These are phyloP conservation scores for pig (Sus scrofa) DNA, from an alignment of 2,113 vertebrate species.

Conservation along the genomic window DNA sequence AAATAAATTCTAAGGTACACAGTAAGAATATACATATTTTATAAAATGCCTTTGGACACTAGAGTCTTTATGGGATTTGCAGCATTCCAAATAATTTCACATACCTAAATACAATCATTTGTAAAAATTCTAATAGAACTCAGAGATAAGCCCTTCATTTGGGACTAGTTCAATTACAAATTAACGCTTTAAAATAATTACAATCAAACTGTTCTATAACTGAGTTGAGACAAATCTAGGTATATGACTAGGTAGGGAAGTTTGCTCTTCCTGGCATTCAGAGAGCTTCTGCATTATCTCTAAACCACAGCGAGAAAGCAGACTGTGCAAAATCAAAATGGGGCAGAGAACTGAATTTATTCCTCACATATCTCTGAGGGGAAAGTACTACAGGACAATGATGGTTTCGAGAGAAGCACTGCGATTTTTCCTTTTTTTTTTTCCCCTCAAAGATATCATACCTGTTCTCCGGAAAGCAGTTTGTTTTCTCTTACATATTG, in stretches of 20 bases:
- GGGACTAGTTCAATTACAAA: background rate
- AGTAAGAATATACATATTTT: background rate
- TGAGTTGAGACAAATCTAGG: background rate
- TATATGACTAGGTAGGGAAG: background rate
- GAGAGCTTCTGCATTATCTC: background rate
- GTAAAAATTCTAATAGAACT: background rate
- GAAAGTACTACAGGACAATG: background rate
- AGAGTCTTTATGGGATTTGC: background rate
- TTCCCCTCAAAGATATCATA: background rate
- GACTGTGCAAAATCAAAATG: background rate
- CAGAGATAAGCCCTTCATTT: conserved; percentile 15
- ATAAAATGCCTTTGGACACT: background rate
- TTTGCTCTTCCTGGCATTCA: background rate
- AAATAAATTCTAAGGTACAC: background rate
- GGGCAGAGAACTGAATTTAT: background rate
- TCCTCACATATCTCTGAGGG: background rate
- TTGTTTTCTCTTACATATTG: background rate
- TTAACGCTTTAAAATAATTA: background rate
- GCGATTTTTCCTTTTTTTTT: background rate
- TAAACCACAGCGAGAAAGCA: background rate
- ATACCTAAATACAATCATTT: background rate
- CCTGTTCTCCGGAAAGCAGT: background rate
- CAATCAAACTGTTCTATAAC: background rate
- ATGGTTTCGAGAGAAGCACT: background rate
- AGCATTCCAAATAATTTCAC: background rate